Percentiles rank a stretch among this genome's conserved stretches.
These are phyloP conservation scores for Martes flavigula DNA, from an alignment of 2,797 vertebrate species.

Conservation along the genomic window DNA sequence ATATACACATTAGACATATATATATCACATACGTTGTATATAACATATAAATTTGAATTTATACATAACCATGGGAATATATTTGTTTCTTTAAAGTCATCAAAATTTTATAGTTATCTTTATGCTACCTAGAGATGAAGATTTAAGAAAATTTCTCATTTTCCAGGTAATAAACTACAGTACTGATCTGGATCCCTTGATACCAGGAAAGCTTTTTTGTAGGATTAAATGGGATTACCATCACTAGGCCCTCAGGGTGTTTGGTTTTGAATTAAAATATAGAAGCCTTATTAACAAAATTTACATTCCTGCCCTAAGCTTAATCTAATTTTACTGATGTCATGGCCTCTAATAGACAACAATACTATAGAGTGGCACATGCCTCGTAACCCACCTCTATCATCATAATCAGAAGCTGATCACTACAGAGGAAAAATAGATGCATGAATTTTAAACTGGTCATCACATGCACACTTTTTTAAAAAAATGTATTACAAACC, in stretches of 20 bases:
- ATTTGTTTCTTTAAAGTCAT: conserved; percentile 35
- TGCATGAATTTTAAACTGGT: conserved; percentile 68
- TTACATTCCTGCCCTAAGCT: conserved; percentile 71
- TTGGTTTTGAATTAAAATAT: conserved; percentile 78
- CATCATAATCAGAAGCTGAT: conserved; percentile 45
- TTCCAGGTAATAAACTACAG: conserved; percentile 61
- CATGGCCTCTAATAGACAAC: conserved; percentile 55
- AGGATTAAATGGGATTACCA: conserved; percentile 76
- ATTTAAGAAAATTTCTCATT: conserved; percentile 61
- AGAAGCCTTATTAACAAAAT: conserved; percentile 78
- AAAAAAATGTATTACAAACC: conserved; percentile 31
- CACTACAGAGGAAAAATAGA: conserved; percentile 51
- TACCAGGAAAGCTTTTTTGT: conserved; percentile 60
- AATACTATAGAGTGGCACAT: conserved; percentile 12
- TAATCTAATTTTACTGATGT: conserved; percentile 72
- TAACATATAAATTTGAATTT: not conserved
- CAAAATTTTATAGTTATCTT: conserved; percentile 14
- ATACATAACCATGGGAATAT: not conserved
- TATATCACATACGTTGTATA: not conserved
- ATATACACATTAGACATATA: not conserved
- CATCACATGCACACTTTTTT: conserved; percentile 9
- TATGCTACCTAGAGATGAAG: conserved; percentile 10
- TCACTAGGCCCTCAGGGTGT: conserved; percentile 58
- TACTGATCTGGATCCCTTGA: conserved; percentile 54
- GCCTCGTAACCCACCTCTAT: conserved; percentile 10